phyloP scores from a whole-genome alignment of 1,140 invertebrate species.

The Pachyrhynchus sulphureomaculatus region DNA sequence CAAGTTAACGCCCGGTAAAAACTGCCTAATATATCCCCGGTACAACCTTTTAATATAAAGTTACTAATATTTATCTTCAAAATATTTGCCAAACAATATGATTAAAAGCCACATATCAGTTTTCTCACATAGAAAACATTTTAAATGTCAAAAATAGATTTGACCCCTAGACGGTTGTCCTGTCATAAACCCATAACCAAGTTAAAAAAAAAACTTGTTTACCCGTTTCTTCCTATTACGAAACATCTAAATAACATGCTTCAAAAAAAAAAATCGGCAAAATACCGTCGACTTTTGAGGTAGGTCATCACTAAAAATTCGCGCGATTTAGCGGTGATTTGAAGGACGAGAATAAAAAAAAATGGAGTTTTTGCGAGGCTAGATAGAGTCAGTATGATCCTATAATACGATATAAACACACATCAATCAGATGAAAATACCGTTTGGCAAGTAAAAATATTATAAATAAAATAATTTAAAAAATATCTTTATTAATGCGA shows the following conservation, averaged over 20 bases:
- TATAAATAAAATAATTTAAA: no score
- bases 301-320: slow-evolving; percentile 28
- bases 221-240: slow-evolving; percentile 9
- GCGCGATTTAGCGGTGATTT: slow-evolving; percentile 27
- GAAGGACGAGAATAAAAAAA: slow-evolving; percentile 26
- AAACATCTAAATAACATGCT: slow-evolving; percentile 2
- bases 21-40: no score
- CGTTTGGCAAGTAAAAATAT: no score
- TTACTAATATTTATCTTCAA: no score
- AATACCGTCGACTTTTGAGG: slow-evolving; percentile 13
- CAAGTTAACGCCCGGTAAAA: no score
- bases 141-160: slow-evolving; percentile 27
- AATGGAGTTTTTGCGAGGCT: slow-evolving; percentile 22
- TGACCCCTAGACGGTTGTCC: slow-evolving; percentile 23
- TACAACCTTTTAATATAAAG: no score
- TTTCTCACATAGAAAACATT: no score
- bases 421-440: no score
- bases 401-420: no score
- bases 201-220: neutral
- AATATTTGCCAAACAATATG: no score
- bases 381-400: neutral
- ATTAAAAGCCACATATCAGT: no score
- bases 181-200: neutral
- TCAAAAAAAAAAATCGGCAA: neutral
- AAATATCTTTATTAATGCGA: no score